Base-by-base conservation (phyloP, 53 echinoderm and acorn worm genomes). In the Henricia sp. region DNA sequence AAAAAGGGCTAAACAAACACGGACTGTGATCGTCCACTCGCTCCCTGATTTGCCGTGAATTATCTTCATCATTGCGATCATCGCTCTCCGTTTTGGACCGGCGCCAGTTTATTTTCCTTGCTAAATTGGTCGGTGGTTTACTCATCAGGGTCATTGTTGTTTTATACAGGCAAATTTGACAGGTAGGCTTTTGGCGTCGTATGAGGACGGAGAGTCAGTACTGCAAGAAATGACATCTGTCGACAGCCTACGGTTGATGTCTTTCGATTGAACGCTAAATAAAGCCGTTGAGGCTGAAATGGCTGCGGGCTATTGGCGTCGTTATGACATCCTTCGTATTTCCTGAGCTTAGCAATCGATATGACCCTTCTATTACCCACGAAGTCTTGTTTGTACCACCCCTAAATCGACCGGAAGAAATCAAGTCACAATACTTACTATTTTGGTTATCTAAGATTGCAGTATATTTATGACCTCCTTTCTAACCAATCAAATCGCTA, bases 101-200 rank as follows among this genome's bases (percentile, higher is more conserved):
- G 62, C 62, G 33, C 33, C 52, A 11, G 73, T 73, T 71, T 73
- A 54, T 73, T 73, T 73, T 73, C 73, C 21, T 73, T 73, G 52
- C 73, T n/a, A 52, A 73, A 73, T 73, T 73, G 73, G 35, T 29
- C 53, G 29, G 62, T 30, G 62, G 11, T 56, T 32, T 60, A 32
- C 44, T 44, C 33, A 13, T 32, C 33, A n/a, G n/a, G n/a, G 32
- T 60, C 62, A 32, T 60, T 11, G 62, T 60, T 60, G 62, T 60
- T 60, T 34, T 34, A 20, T 9, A 29, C 30, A 34, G 62, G 10
- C 20, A 28, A 24, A 9, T 21, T 23, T 60, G 62, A 60, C 62
- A 60, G 62, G 14, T 60, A 30, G 62, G 28, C 62, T 32, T 27
- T 27, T n/a, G n/a, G n/a, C n/a, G n/a, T n/a, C n/a, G 29, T 16